Percentiles rank a stretch among this genome's conserved stretches.
Evolutionary conservation across 2,888 invertebrate species (phyloP).

Genomic region (Caenorhabditis japonica): DNA sequence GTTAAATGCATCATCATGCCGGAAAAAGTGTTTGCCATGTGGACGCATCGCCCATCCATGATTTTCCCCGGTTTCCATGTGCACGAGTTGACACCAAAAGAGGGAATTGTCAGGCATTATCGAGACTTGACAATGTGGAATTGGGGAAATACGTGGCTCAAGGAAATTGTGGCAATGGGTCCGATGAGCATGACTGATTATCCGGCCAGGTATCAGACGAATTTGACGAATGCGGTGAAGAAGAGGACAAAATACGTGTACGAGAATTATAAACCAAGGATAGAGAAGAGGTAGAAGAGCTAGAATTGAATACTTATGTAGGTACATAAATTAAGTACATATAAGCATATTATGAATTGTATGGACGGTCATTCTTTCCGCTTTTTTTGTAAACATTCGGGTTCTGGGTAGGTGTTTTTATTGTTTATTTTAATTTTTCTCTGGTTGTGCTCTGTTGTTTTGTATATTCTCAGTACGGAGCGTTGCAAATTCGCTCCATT

Average conservation of each 20-base stretch:
- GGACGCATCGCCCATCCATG: constrained; percentile 37
- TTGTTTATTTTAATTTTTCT: not conserved
- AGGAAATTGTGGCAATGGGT: constrained; percentile 35
- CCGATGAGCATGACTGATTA: constrained; percentile 43
- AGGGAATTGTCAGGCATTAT: constrained; percentile 48
- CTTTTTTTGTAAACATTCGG: too few relatives aligned
- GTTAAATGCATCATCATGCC: constrained; percentile 44
- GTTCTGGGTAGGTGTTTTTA: too few relatives aligned
- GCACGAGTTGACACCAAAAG: constrained; percentile 27
- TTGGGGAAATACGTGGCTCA: constrained; percentile 51
- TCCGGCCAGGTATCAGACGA: constrained; percentile 26
- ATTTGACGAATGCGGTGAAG: constrained; percentile 30
- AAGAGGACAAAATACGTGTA: constrained; percentile 46
- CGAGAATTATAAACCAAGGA: constrained; percentile 30
- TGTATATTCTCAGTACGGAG: too few relatives aligned
- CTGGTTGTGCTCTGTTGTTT: not conserved
- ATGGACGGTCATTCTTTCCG: too few relatives aligned
- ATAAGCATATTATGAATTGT: not conserved
- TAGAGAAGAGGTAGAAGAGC: constrained; percentile 2
- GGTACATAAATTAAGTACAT: constrained; percentile 1
- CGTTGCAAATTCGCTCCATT: too few relatives aligned
- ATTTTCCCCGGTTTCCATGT: constrained; percentile 30
- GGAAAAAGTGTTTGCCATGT: constrained; percentile 43
- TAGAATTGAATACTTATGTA: too few relatives aligned
- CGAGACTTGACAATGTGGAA: constrained; percentile 46